phyloP scores from a whole-genome alignment of 2,797 vertebrate genomes.

The Clarias laeviceps region DNA sequence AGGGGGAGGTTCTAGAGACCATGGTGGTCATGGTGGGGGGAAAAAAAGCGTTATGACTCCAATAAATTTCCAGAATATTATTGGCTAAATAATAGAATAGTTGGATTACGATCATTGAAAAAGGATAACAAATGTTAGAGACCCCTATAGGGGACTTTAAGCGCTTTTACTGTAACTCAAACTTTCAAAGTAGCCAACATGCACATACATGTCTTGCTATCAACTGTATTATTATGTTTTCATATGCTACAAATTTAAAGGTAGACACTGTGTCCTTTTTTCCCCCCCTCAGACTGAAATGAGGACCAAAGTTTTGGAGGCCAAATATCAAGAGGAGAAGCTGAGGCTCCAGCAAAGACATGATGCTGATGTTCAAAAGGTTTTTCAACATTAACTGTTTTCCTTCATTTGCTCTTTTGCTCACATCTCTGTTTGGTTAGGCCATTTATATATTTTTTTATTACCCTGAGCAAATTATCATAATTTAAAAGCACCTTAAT shows the following conservation, averaged over 20 bases:
- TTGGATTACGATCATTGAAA: not conserved
- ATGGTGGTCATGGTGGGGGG: too few species aligned
- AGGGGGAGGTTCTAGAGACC: too few species aligned
- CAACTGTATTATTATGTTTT: not conserved
- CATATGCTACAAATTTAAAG: not conserved
- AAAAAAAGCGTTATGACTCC: not conserved
- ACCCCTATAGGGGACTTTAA: not conserved
- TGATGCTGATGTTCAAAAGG: constrained; percentile 90
- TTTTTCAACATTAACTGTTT: constrained; percentile 52
- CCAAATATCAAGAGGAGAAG: constrained; percentile 90
- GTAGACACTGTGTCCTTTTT: not conserved
- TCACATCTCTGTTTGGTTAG: not conserved
- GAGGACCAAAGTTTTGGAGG: constrained; percentile 87
- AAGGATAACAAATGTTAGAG: not conserved
- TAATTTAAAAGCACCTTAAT: constrained; percentile 55
- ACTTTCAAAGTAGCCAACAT: not conserved
- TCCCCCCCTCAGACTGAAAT: constrained; percentile 79
- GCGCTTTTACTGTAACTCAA: not conserved
- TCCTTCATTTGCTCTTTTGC: not conserved
- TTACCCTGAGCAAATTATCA: constrained; percentile 6
- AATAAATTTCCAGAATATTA: not conserved
- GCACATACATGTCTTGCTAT: not conserved
- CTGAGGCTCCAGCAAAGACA: constrained; percentile 91
- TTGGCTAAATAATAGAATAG: not conserved
- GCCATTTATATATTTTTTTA: too few species aligned